These are phyloP conservation scores for Heliconius himera DNA, from an alignment of 1,140 invertebrate species.

Conservation along the genomic window DNA sequence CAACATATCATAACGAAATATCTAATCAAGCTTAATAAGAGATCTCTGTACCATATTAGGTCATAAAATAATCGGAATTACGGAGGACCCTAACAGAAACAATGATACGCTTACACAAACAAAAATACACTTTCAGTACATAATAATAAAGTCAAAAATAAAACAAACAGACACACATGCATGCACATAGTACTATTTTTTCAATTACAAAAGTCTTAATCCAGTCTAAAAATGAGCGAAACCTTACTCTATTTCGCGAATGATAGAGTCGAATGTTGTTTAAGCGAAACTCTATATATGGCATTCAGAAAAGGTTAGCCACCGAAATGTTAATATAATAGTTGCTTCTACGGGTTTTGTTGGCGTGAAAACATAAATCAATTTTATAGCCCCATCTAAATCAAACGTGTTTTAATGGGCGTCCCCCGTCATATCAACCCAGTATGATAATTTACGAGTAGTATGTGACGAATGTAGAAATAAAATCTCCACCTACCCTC, in stretches of 20 bases:
- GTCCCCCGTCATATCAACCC: slow-evolving; percentile 82
- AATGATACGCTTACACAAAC: slow-evolving; percentile 51
- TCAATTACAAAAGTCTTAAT: slow-evolving; percentile 75
- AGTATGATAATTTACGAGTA: slow-evolving; percentile 82
- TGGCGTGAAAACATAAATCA: slow-evolving; percentile 82
- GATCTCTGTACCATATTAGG: slow-evolving; percentile 53
- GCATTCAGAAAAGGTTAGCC: slow-evolving; percentile 75
- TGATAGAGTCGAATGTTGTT: slow-evolving; percentile 44
- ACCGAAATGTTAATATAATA: slow-evolving; percentile 82
- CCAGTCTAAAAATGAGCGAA: slow-evolving; percentile 18
- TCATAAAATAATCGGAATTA: slow-evolving; percentile 76
- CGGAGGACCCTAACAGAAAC: slow-evolving; percentile 69
- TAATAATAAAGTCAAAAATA: slow-evolving; percentile 53
- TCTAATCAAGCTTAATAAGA: slow-evolving; percentile 37
- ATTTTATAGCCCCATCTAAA: slow-evolving; percentile 83
- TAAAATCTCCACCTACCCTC: slow-evolving; percentile 64
- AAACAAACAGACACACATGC: slow-evolving; percentile 53
- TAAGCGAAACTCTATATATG: slow-evolving; percentile 47
- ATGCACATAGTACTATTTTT: slow-evolving; percentile 75
- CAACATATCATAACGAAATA: slow-evolving; percentile 8
- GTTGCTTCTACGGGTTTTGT: slow-evolving; percentile 81
- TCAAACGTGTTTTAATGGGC: slow-evolving; percentile 83
- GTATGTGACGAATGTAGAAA: slow-evolving; percentile 83
- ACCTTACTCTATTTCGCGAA: slow-evolving; percentile 25
- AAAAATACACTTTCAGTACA: slow-evolving; percentile 43